Conservation (phyloP, 1,140 invertebrate genomes). For the Hyles vespertilio region DNA sequence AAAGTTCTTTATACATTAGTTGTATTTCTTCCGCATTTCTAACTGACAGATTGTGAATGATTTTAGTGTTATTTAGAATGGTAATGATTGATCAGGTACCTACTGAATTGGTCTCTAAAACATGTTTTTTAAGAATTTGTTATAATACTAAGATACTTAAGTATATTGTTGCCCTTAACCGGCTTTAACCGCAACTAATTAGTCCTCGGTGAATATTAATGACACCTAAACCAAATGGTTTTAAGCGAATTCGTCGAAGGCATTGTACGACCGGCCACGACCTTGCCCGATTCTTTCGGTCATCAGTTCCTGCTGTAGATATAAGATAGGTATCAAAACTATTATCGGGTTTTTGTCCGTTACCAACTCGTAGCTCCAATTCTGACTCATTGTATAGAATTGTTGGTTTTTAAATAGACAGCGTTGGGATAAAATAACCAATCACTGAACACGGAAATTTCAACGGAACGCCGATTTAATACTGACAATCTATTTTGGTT, state of each 20-base stretch:
- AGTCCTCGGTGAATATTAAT: too few species aligned
- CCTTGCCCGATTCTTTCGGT: slow-evolving; percentile 54
- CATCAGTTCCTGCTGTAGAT: slow-evolving; percentile 45
- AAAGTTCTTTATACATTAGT: slow-evolving; percentile 7
- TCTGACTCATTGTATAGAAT: slow-evolving; percentile 49
- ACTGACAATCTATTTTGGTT: slow-evolving; percentile 17
- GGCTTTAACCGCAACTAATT: too few species aligned
- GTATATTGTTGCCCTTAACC: too few species aligned
- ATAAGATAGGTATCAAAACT: slow-evolving; percentile 14
- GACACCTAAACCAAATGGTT: neutral
- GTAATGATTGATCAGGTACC: too few species aligned
- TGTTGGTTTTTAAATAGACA: slow-evolving; percentile 52
- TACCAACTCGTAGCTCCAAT: slow-evolving; percentile 19
- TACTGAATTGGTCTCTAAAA: too few species aligned
- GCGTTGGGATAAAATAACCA: slow-evolving; percentile 33
- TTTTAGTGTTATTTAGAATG: too few species aligned
- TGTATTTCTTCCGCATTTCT: slow-evolving; percentile 14
- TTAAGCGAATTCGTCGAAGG: slow-evolving; percentile 32
- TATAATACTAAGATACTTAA: too few species aligned
- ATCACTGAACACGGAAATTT: slow-evolving; percentile 30
- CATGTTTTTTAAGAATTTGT: too few species aligned
- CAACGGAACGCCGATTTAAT: slow-evolving; percentile 11
- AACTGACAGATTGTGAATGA: too few species aligned
- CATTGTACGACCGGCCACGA: slow-evolving; percentile 55
- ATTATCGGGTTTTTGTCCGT: slow-evolving; percentile 38